Evolutionary conservation across 2,113 vertebrate genomes (phyloP).

Genomic region (Hippocampus guttulatus): DNA sequence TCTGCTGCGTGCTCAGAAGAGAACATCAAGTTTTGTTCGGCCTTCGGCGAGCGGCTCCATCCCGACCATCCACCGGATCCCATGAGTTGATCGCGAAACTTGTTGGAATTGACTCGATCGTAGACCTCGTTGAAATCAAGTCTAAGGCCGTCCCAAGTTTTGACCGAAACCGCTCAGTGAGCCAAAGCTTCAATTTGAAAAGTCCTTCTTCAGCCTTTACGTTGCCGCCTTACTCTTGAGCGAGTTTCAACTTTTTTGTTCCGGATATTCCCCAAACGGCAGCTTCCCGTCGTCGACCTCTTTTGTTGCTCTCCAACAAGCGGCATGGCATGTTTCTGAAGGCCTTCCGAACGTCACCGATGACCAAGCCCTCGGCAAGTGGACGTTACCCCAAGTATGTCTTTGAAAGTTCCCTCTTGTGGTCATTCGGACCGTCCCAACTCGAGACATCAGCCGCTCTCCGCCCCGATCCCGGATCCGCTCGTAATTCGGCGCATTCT

Average conservation of each 20-base stretch:
- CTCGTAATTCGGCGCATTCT: background rate
- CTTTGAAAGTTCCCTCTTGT: too few relatives aligned
- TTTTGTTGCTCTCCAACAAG: background rate
- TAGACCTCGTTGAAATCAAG: background rate
- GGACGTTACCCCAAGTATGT: too few relatives aligned
- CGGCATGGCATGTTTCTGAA: background rate
- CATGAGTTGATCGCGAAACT: background rate
- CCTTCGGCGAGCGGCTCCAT: too few relatives aligned
- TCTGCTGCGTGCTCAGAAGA: background rate
- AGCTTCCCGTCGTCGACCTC: too few relatives aligned
- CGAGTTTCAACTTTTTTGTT: background rate
- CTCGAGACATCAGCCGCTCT: background rate
- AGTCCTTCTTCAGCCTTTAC: conserved; percentile 12
- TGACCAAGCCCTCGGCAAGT: too few relatives aligned
- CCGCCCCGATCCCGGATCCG: background rate
- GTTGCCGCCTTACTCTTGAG: background rate
- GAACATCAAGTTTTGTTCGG: too few relatives aligned
- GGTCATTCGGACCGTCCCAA: background rate
- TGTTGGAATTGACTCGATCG: background rate
- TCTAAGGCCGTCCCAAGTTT: background rate
- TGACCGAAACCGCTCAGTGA: conserved; percentile 47
- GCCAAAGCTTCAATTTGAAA: conserved; percentile 25
- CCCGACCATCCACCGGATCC: too few relatives aligned
- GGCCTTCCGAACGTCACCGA: background rate
- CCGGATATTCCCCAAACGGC: background rate